A percentile compares a stretch with the other conserved stretches of the same genome.
Conservation (phyloP, 1,140 invertebrate species). For the Elymnias hypermnestra region DNA sequence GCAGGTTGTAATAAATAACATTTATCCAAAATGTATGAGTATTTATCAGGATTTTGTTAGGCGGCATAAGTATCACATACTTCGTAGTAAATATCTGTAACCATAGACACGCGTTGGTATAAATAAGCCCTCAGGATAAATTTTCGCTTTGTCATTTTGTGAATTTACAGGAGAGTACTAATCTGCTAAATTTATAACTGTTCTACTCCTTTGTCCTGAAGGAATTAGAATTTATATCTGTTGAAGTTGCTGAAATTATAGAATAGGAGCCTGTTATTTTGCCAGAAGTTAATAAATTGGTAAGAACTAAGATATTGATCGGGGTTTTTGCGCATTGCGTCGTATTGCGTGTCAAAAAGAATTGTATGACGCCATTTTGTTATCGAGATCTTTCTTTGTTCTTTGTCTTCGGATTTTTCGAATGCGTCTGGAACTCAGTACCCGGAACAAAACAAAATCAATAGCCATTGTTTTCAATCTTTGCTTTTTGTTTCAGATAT, state of each 20-base stretch:
- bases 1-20: no score
- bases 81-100: no score
- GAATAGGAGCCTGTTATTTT: no score
- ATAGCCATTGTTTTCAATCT: slow-evolving; percentile 4
- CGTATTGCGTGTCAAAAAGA: not conserved
- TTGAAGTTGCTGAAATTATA: not conserved
- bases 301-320: no score
- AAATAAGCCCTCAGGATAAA: not conserved
- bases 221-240: not conserved
- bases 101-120: no score
- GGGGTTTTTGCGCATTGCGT: not conserved
- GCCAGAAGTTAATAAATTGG: no score
- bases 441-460: slow-evolving; percentile 5
- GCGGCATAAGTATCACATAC: no score
- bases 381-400: slow-evolving; percentile 47
- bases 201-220: not conserved
- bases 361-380: slow-evolving; percentile 53
- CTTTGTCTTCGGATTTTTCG: slow-evolving; percentile 17
- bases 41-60: no score
- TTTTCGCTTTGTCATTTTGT: not conserved
- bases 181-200: not conserved
- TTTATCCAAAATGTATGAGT: no score
- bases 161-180: no score
- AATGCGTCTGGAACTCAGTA: not conserved
- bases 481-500: slow-evolving; percentile 23